Conservation (phyloP, 1,140 invertebrate genomes). For the Thaumetopoea pityocampa region DNA sequence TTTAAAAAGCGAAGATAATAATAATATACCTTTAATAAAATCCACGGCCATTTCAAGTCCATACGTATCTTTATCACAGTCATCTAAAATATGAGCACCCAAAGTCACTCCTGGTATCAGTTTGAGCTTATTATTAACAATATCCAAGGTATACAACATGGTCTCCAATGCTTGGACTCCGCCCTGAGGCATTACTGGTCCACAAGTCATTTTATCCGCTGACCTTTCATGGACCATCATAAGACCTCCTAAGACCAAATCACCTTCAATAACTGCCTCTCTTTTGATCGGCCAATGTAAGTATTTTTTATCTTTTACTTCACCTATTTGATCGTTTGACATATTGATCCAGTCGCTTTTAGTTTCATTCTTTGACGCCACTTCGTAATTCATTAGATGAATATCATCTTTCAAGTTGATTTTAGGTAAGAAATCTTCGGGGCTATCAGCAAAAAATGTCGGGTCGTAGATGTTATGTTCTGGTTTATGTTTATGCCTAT, state of each 20-base stretch:
- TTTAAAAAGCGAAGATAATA: too few species aligned
- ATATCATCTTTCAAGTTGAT: conserved; percentile 21
- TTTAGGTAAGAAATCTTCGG: conserved; percentile 10
- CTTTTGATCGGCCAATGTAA: conserved; percentile 89
- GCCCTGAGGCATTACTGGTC: conserved; percentile 95
- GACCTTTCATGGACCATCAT: conserved; percentile 94
- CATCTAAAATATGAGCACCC: conserved; percentile 93
- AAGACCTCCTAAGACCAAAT: conserved; percentile 89
- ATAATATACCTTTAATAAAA: conserved; percentile 94
- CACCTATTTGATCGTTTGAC: conserved; percentile 50
- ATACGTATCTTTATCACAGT: conserved; percentile 97
- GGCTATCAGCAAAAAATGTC: conserved; percentile 19
- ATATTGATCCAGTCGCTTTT: conserved; percentile 47
- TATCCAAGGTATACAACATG: conserved; percentile 94
- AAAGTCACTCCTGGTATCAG: conserved; percentile 86
- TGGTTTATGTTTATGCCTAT: conserved; percentile 54
- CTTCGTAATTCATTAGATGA: conserved; percentile 17
- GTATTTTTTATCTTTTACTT: conserved; percentile 59
- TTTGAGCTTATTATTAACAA: conserved; percentile 81
- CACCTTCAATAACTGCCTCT: conserved; percentile 90
- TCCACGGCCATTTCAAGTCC: conserved; percentile 97
- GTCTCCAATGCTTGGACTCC: conserved; percentile 93
- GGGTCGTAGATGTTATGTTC: conserved; percentile 22
- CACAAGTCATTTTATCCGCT: conserved; percentile 88
- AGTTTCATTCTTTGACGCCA: conserved; percentile 16